phyloP scores from a whole-genome alignment of 2,797 vertebrate genomes.

The Cetoscarus ocellatus region DNA sequence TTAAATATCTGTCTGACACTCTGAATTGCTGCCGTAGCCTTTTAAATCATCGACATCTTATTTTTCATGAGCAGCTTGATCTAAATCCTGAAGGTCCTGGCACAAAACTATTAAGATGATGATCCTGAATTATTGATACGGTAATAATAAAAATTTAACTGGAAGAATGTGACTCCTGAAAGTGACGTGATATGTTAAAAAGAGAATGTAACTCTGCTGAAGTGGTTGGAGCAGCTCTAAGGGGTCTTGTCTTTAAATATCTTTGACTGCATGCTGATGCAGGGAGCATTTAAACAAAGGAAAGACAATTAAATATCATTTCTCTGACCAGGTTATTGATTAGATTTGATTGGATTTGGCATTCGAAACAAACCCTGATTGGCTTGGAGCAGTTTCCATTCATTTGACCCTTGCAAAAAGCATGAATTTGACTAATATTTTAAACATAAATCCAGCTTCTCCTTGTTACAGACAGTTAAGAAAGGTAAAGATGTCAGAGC shows the following conservation, averaged over 20 bases:
- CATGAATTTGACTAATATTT: neutral
- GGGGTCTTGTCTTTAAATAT: neutral
- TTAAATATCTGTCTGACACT: neutral
- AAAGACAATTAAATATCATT: too few species aligned
- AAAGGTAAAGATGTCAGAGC: constrained; percentile 15
- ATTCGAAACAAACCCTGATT: neutral
- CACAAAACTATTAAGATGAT: neutral
- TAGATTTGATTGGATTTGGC: neutral
- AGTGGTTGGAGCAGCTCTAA: neutral
- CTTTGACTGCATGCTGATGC: too few species aligned
- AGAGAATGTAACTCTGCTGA: neutral
- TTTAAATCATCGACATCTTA: neutral
- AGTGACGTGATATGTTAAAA: neutral
- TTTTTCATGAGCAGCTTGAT: neutral
- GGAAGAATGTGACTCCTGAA: neutral
- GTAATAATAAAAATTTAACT: neutral
- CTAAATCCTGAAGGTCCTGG: neutral
- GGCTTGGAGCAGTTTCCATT: neutral
- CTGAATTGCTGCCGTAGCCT: neutral
- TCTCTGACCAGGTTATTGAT: neutral
- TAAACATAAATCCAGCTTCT: too few species aligned
- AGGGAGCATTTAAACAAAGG: too few species aligned
- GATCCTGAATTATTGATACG: neutral
- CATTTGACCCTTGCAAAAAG: neutral
- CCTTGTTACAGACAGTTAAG: neutral